Evolutionary conservation across 2,888 invertebrate genomes (phyloP).

Genomic region (Thysanoteuthis rhombus): DNA sequence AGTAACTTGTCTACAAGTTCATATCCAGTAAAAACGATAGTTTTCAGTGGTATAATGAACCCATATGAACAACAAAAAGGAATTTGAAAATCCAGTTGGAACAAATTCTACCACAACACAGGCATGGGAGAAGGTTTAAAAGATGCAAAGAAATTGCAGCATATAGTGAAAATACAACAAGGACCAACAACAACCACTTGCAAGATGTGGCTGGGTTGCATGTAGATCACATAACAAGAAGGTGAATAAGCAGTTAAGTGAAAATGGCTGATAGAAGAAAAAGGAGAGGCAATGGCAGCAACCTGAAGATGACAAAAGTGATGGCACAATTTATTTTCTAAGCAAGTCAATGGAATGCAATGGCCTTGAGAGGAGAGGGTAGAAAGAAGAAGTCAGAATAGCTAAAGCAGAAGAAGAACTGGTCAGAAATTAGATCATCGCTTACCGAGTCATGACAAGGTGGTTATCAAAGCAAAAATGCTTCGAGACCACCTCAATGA

Average conservation of each 20-base stretch:
- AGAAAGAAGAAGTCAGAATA: background rate
- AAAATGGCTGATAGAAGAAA: background rate
- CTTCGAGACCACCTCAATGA: background rate
- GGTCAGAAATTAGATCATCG: background rate
- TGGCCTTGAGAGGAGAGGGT: background rate
- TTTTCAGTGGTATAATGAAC: background rate
- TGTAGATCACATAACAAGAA: background rate
- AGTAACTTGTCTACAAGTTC: background rate
- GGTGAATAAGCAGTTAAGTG: slow-evolving; percentile 16
- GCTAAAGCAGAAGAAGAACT: slow-evolving; percentile 30
- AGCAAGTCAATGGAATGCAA: slow-evolving; percentile 23
- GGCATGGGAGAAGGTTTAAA: background rate
- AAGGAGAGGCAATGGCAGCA: background rate
- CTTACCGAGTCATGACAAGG: slow-evolving; percentile 25
- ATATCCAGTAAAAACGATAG: background rate
- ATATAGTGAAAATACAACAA: background rate
- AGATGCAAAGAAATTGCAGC: slow-evolving; percentile 21
- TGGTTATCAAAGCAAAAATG: background rate
- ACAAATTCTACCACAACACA: slow-evolving; percentile 21
- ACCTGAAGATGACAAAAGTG: slow-evolving; percentile 22
- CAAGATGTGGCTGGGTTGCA: slow-evolving; percentile 14
- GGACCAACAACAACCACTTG: slow-evolving; percentile 15
- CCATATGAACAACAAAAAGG: slow-evolving; percentile 12
- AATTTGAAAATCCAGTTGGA: background rate
- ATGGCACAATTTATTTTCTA: slow-evolving; percentile 26